These are phyloP conservation scores for Brachymystax lenok DNA, from an alignment of 2,797 vertebrate species.

Conservation along the genomic window DNA sequence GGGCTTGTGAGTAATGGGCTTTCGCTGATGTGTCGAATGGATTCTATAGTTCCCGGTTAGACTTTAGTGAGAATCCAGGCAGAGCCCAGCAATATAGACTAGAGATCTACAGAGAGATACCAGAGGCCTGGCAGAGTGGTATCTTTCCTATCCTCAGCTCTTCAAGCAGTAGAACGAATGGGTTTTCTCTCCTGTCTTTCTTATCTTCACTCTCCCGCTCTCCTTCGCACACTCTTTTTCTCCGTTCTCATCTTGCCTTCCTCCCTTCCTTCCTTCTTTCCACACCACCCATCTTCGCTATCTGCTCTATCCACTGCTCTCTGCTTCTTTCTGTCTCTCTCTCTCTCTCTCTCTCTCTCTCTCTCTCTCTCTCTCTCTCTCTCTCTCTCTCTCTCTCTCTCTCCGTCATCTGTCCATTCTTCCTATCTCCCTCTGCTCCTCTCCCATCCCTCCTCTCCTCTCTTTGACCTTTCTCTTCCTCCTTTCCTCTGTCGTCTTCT, in stretches of 20 bases:
- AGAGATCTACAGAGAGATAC: slow-evolving; percentile 2
- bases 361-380: background rate
- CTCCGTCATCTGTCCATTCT: background rate
- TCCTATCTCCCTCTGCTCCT: too few species aligned
- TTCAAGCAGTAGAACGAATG: slow-evolving; percentile 5
- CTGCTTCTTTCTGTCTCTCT: background rate
- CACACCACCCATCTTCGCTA: too few species aligned
- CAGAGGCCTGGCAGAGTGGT: background rate
- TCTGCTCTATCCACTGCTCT: background rate
- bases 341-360: too few species aligned
- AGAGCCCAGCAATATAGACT: background rate
- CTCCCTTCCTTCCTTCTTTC: background rate
- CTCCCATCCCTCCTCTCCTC: background rate
- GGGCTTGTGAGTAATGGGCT: background rate
- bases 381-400: background rate
- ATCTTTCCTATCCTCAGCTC: background rate
- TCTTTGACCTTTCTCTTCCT: background rate
- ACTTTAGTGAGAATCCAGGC: background rate
- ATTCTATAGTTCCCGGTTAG: background rate
- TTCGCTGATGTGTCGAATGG: background rate
- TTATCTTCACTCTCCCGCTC: background rate
- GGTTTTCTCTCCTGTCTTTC: background rate
- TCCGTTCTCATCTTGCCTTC: background rate
- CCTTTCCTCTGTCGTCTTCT: background rate
- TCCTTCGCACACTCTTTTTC: background rate